phyloP scores from a whole-genome alignment of 2,113 vertebrate genomes.

The Vulpes vulpes region DNA sequence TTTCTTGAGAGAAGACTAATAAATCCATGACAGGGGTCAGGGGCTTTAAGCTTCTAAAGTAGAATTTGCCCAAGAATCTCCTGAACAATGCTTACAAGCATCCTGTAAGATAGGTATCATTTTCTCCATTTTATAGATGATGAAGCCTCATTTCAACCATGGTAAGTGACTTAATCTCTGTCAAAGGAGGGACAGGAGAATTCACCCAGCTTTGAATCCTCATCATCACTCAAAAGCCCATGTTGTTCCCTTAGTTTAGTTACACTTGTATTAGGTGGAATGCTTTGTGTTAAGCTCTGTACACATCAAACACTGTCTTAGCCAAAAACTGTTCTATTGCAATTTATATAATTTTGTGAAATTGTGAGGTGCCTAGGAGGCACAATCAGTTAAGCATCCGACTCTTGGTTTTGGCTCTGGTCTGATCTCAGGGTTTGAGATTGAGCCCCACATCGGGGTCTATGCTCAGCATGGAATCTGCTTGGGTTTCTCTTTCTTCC shows the following conservation, averaged over 20 bases:
- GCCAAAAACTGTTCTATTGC: neutral
- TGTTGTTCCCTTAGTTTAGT: neutral
- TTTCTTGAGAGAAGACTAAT: slow-evolving; percentile 22
- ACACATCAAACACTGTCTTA: neutral
- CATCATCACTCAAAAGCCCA: neutral
- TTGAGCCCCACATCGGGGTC: neutral
- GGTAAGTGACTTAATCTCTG: neutral
- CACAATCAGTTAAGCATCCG: neutral
- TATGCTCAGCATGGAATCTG: neutral
- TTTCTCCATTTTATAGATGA: slow-evolving; percentile 12
- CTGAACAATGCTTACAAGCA: slow-evolving; percentile 1
- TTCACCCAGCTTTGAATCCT: neutral
- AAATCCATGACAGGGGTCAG: neutral
- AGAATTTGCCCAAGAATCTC: slow-evolving; percentile 52
- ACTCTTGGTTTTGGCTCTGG: neutral
- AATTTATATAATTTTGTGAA: slow-evolving; percentile 9
- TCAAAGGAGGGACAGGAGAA: neutral
- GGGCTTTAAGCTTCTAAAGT: neutral
- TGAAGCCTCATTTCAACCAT: neutral
- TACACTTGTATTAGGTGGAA: neutral
- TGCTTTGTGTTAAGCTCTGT: neutral
- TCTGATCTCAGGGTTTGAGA: neutral
- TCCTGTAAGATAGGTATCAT: neutral
- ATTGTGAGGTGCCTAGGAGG: neutral
- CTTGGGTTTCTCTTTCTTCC: neutral